Evolutionary conservation across 2,888 invertebrate genomes (phyloP).

Genomic region (Calliphora vomitoria): DNA sequence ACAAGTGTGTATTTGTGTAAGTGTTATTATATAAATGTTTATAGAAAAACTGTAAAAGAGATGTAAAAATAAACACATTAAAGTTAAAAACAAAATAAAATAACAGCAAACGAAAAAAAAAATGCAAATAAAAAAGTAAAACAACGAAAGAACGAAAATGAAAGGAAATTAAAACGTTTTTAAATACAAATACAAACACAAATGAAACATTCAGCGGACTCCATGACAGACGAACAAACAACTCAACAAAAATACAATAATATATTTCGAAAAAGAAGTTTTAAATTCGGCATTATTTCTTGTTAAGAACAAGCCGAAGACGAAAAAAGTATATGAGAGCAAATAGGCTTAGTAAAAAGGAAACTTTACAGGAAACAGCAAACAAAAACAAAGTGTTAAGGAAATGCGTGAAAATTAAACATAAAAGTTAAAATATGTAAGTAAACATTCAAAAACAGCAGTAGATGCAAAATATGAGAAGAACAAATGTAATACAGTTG

Average conservation of each 20-base stretch:
- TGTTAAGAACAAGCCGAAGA: neutral
- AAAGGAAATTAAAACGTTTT: constrained; percentile 62
- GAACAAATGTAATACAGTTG: neutral
- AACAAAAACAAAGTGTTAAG: constrained; percentile 50
- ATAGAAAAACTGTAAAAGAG: constrained; percentile 24
- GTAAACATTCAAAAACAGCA: neutral
- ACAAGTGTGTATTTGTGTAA: neutral
- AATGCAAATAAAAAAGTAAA: constrained; percentile 3
- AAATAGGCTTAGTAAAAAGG: constrained; percentile 38
- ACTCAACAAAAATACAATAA: neutral
- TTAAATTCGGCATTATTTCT: neutral
- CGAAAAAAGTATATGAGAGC: neutral
- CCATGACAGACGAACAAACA: neutral
- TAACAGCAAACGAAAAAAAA: neutral
- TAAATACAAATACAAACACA: constrained; percentile 39
- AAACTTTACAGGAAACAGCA: constrained; percentile 41
- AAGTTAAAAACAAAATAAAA: constrained; percentile 36
- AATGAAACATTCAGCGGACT: constrained; percentile 19
- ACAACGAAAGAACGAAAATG: neutral
- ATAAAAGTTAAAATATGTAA: constrained; percentile 38
- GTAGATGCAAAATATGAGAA: neutral
- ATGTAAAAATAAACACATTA: constrained; percentile 66
- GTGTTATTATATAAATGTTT: constrained; percentile 28
- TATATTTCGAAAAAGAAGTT: neutral
- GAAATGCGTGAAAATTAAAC: constrained; percentile 66